These are phyloP conservation scores for Pharmacophagus antenor DNA, from an alignment of 2,888 invertebrate genomes.

Conservation along the genomic window DNA sequence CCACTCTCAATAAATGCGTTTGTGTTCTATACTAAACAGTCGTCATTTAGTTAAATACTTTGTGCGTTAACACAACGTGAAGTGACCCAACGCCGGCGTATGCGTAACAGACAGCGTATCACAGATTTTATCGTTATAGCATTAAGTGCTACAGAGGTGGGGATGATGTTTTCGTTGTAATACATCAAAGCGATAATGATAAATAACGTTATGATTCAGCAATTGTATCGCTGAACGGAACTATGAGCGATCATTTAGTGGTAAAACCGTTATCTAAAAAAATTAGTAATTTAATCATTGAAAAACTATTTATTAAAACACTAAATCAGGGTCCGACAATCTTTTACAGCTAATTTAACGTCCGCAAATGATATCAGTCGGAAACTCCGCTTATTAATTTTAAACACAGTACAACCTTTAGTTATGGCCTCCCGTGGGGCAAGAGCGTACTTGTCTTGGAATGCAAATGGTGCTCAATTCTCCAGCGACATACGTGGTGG, in stretches of 20 bases:
- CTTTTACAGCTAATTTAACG: background rate
- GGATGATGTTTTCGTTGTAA: background rate
- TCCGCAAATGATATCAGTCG: background rate
- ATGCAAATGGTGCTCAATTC: no score
- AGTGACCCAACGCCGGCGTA: no score
- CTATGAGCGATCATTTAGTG: slow-evolving; percentile 18
- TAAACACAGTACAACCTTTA: no score
- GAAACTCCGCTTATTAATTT: background rate
- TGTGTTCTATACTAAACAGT: no score
- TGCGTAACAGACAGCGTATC: background rate
- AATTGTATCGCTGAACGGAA: slow-evolving; percentile 12
- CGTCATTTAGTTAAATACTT: no score
- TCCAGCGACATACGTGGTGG: no score
- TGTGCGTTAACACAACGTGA: background rate
- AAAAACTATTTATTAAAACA: slow-evolving; percentile 1
- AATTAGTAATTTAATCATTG: slow-evolving; percentile 1
- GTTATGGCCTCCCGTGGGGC: no score
- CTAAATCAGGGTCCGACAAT: background rate
- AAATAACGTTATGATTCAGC: slow-evolving; percentile 9
- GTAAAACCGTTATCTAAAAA: slow-evolving; percentile 3
- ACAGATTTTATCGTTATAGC: background rate
- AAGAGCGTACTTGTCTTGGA: background rate
- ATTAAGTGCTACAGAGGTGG: background rate
- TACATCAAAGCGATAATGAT: background rate
- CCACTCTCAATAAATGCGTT: no score